These are phyloP conservation scores for Aphelenchoides bicaudatus DNA, from an alignment of 2,888 invertebrate genomes.

Conservation along the genomic window DNA sequence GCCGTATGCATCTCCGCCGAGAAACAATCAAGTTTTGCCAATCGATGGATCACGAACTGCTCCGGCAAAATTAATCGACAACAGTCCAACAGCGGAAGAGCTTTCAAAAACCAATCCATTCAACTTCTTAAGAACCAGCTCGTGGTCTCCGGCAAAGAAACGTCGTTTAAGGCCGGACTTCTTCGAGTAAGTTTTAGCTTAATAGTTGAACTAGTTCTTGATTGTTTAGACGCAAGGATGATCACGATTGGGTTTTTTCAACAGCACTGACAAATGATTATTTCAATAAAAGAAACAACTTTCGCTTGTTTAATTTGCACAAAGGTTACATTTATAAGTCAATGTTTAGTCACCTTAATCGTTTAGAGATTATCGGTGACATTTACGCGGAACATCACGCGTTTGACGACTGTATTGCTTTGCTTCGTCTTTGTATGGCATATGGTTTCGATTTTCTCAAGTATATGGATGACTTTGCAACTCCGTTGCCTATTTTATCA, in stretches of 20 bases:
- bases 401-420: conserved; percentile 46
- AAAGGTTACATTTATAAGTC: background rate
- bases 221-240: background rate
- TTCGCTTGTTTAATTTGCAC: background rate
- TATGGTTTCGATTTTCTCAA: conserved; percentile 48
- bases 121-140: conserved; percentile 24
- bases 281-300: background rate
- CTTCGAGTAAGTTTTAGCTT: conserved; percentile 25
- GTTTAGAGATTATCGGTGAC: conserved; percentile 25
- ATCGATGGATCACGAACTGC: background rate
- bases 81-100: conserved; percentile 1
- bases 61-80: background rate
- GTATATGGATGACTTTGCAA: conserved; percentile 38
- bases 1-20: background rate
- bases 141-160: conserved; percentile 40
- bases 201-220: background rate
- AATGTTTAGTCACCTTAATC: background rate
- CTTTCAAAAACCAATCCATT: conserved; percentile 24
- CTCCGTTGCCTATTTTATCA: too few species aligned
- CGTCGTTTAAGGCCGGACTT: conserved; percentile 17
- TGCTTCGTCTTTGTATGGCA: conserved; percentile 47
- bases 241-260: background rate
- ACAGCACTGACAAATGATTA: too few species aligned
- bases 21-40: background rate
- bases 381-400: conserved; percentile 43